Base-by-base conservation (phyloP, 2,113 vertebrate genomes). In the Dunckerocampus dactyliophorus region DNA sequence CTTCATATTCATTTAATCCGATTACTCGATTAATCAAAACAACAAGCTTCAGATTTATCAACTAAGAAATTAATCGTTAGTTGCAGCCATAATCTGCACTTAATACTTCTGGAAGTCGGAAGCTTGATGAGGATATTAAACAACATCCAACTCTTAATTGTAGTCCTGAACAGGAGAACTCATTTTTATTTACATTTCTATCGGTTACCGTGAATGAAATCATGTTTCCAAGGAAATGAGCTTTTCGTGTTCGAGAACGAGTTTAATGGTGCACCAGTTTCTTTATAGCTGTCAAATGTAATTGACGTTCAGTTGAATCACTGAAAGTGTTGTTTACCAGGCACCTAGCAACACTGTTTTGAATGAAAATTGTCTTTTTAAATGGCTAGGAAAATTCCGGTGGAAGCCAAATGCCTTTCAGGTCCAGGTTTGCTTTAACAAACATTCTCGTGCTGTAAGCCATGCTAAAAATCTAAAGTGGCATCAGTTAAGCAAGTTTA, bases 211-310 rank as follows among this genome's bases (percentile, higher is more conserved):
- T 87, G 87, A 87, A 79, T 77, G 69, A 52, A 51, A 63, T 70
- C 67, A 75, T 76, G 76, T 56, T 16, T 86, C 62, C 69, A 76
- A 81, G 74, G 71, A 88, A 82, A 73, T 67, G 78, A 71, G 62
- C 58, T 76, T 76, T 78, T 42, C 75, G 66, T 53, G 52, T 76
- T 77, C 71, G 69, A 59, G 59, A 65, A 63, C 62, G 59, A 76
- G 66, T 81, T 80, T 80, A 84, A 80, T 77, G 64, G 76, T 52
- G 74, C 75, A 63, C 67, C 63, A 47, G 59, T 72, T 52, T 57
- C 80, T 89, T 88, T 86, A 89, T 77, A 84, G 85, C 77, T 74
- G 62, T 88, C 83, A 88, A 83, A 84, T 66, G 74, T 87, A 81
- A 86, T 89, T 83, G 53, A 57, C 72, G 54, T 69, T 63, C 65